phyloP scores from a whole-genome alignment of 1,140 invertebrate genomes.

The Pectinophora gossypiella region DNA sequence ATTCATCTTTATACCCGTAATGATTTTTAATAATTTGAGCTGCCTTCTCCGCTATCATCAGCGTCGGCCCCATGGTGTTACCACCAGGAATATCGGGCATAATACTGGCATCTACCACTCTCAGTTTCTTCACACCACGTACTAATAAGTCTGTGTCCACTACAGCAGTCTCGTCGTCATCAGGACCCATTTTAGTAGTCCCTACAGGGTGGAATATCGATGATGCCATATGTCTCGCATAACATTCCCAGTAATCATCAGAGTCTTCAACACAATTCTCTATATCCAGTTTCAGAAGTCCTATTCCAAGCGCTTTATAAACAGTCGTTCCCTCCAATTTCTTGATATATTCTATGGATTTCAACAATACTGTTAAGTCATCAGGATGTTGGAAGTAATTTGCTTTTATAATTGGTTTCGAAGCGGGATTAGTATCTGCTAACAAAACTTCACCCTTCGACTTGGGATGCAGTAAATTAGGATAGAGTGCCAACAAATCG shows the following conservation, averaged over 20 bases:
- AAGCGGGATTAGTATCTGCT: constrained; percentile 43
- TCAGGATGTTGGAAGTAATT: constrained; percentile 85
- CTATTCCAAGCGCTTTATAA: constrained; percentile 53
- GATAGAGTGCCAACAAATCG: constrained; percentile 64
- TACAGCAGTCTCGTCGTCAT: constrained; percentile 77
- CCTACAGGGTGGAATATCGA: constrained; percentile 84
- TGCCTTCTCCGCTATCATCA: constrained; percentile 88
- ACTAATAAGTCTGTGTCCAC: constrained; percentile 82
- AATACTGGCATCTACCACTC: constrained; percentile 87
- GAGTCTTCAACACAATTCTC: constrained; percentile 63
- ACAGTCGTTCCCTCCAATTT: constrained; percentile 56
- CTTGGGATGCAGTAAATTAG: constrained; percentile 73
- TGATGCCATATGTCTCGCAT: constrained; percentile 77
- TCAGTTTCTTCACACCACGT: constrained; percentile 79
- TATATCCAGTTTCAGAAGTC: constrained; percentile 61
- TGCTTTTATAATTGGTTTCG: constrained; percentile 84
- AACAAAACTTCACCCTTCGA: constrained; percentile 66
- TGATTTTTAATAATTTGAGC: constrained; percentile 82
- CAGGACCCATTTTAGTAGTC: constrained; percentile 87
- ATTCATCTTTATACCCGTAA: constrained; percentile 43
- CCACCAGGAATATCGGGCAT: constrained; percentile 85
- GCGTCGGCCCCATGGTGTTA: constrained; percentile 86
- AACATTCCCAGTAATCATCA: constrained; percentile 80
- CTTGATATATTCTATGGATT: constrained; percentile 74
- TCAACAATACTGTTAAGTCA: constrained; percentile 81